phyloP scores from a whole-genome alignment of 1,140 invertebrate species.

The Aphelenchoides besseyi region DNA sequence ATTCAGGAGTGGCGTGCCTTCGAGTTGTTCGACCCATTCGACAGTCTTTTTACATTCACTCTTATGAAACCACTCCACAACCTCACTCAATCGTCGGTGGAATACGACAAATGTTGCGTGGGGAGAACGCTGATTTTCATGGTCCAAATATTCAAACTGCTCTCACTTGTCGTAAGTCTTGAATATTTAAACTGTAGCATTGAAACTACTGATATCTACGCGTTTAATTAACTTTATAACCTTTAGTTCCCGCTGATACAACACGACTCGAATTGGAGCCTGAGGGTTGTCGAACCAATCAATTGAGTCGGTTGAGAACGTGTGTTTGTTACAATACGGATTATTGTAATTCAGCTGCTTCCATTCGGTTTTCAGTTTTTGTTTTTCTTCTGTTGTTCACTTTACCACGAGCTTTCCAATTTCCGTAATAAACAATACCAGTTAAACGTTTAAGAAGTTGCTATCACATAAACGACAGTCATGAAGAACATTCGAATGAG shows the following conservation, averaged over 20 bases:
- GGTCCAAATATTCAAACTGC: not conserved
- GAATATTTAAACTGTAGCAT: too few species aligned
- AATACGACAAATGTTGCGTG: not conserved
- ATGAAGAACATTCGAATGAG: not conserved
- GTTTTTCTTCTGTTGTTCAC: not conserved
- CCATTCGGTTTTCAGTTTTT: not conserved
- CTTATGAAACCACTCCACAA: not conserved
- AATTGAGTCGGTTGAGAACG: not conserved
- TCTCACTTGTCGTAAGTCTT: too few species aligned
- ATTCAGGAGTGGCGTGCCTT: conserved; percentile 8
- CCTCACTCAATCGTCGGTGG: not conserved
- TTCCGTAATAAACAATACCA: too few species aligned
- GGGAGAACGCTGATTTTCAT: not conserved
- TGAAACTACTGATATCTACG: too few species aligned
- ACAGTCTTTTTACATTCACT: not conserved
- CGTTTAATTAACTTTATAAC: too few species aligned
- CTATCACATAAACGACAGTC: not conserved
- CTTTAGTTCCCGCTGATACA: conserved; percentile 14
- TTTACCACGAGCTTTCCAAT: not conserved
- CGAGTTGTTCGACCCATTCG: conserved; percentile 7
- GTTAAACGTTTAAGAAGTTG: too few species aligned
- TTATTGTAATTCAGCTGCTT: conserved; percentile 11
- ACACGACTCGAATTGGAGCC: conserved; percentile 5
- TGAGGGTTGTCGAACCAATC: conserved; percentile 12
- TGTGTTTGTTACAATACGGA: conserved; percentile 21